phyloP scores from a whole-genome alignment of 2,113 vertebrate species.

The Dromiciops gliroides region DNA sequence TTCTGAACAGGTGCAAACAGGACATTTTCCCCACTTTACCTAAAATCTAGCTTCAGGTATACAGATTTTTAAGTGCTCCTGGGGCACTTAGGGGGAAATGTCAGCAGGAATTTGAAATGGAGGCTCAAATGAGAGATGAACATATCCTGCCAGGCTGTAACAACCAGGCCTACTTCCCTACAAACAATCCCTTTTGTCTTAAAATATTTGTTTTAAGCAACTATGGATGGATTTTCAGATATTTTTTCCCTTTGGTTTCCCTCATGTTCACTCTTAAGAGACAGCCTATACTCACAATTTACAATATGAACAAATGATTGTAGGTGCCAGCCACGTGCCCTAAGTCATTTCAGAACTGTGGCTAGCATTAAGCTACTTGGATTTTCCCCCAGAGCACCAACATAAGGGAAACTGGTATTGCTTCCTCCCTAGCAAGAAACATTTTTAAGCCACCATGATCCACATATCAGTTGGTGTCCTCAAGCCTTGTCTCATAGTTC shows the following conservation, averaged over 20 bases:
- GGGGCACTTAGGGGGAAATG: not conserved
- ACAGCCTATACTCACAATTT: not conserved
- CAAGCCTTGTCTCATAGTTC: not conserved
- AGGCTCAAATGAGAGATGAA: not conserved
- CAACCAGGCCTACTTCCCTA: not conserved
- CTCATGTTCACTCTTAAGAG: not conserved
- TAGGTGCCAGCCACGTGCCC: not conserved
- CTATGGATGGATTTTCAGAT: not conserved
- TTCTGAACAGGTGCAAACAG: not conserved
- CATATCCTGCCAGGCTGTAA: not conserved
- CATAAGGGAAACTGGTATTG: not conserved
- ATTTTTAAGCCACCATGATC: not conserved
- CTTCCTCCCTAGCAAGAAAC: not conserved
- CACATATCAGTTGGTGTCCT: not conserved
- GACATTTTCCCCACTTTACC: not conserved
- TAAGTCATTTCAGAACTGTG: not conserved
- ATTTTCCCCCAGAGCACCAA: not conserved
- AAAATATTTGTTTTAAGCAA: not conserved
- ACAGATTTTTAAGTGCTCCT: not conserved
- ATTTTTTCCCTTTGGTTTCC: not conserved
- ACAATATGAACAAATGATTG: not conserved
- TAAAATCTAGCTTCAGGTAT: not conserved
- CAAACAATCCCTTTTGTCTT: not conserved
- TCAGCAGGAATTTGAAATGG: not conserved
- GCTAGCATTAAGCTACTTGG: not conserved